Evolutionary conservation across 2,797 vertebrate genomes (phyloP).

Genomic region (Podarcis siculus): DNA sequence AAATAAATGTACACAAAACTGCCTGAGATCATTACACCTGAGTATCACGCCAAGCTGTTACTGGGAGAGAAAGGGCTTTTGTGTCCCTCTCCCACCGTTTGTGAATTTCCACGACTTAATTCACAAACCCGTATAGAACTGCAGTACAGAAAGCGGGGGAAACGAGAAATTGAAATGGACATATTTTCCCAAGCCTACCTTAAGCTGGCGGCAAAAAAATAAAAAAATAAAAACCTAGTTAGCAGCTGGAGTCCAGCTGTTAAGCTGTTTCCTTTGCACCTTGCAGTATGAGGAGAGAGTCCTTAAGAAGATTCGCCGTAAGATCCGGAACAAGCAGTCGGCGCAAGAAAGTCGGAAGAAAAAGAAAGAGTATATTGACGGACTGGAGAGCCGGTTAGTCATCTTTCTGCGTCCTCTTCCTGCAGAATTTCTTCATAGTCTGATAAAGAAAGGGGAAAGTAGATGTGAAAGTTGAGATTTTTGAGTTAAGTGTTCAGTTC

Average conservation of each 20-base stretch:
- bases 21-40: no score
- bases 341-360: conserved; percentile 97
- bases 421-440: not conserved
- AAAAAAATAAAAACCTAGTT: not conserved
- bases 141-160: no score
- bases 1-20: no score
- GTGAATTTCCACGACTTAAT: no score
- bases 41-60: no score
- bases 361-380: conserved; percentile 93
- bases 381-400: conserved; percentile 88
- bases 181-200: no score
- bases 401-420: not conserved
- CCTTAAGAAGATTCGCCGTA: conserved; percentile 94
- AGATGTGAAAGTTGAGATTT: no score
- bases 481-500: no score
- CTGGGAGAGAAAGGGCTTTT: no score
- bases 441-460: not conserved
- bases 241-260: not conserved
- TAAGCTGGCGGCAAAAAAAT: fast-evolving
- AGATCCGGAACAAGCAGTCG: conserved; percentile 96
- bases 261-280: fast-evolving
- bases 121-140: no score
- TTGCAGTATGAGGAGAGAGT: conserved; percentile 89
- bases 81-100: no score
- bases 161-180: no score